Base-by-base conservation (phyloP, 2,888 invertebrate species). In the Drosophila gaucha region DNA sequence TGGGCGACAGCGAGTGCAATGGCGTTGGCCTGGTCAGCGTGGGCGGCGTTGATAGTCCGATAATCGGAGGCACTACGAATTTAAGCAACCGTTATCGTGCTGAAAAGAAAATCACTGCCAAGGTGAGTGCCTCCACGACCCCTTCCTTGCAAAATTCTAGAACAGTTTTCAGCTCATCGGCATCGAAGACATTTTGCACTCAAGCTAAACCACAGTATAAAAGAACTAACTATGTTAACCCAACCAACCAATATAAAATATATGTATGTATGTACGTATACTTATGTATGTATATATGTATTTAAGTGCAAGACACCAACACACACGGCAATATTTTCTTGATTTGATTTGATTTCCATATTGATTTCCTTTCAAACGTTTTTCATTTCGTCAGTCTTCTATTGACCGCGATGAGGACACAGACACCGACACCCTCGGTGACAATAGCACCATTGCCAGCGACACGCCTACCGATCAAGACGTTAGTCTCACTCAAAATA, bases 51-150 rank as follows among this genome's bases (percentile, higher is more conserved):
- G 88, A 90, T 9, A 87, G 86, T 62, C 87, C 89, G 31, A 79
- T 86, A 31, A 74, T 80, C 52, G 78, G 76, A 20, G 82, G 79
- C 50, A 75, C 87, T 30, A 84, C 88, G 60, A 87, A 89, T 60
- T 77, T 90, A 52, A 88, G 83, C 67, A 91, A 90, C 82, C 91
- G 91, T 35, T 91, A 89, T 86, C 90, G 91, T n/a, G 80, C 91
- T 38, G 92, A 91, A 78, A 91, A 91, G 85, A 91, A 91, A 90
- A 89, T 90, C 89, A 91, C 91, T 91, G 90, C 90, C 90, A 91
- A 91, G 91, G 92, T 91, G 80, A 89, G 90, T 82, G 6, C 18
- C 16, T 16, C 10, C 49, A 2, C 16, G 24, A 6, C 8, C 5
- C 26, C 3, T 6, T 1, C 36, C 50, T 8, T n/a, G n/a, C n/a